These are phyloP conservation scores for Drosophila pallidifrons DNA, from an alignment of 1,140 invertebrate genomes.

Conservation along the genomic window DNA sequence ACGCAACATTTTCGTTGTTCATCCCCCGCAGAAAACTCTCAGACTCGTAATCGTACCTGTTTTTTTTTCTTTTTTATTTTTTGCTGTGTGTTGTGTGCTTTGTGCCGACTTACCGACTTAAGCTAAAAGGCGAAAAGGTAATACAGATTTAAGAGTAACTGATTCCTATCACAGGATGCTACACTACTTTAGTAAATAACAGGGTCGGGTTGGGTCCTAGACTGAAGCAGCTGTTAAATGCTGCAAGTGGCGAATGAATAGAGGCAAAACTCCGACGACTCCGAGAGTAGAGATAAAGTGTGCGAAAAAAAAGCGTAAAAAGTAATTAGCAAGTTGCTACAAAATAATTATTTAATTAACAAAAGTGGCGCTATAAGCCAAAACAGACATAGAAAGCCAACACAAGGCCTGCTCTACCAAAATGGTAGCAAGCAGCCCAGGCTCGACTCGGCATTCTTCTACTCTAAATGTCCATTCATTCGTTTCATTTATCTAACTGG, in stretches of 20 bases:
- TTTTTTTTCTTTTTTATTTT: slow-evolving; percentile 10
- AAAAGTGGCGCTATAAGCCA: slow-evolving; percentile 60
- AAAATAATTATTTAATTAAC: slow-evolving; percentile 84
- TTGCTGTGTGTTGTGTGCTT: neutral
- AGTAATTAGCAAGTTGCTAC: slow-evolving; percentile 79
- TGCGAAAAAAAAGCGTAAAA: slow-evolving; percentile 49
- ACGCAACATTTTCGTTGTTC: slow-evolving; percentile 42
- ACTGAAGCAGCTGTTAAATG: slow-evolving; percentile 34
- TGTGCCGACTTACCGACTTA: neutral
- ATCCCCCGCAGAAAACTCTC: neutral
- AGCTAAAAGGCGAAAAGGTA: slow-evolving; percentile 4
- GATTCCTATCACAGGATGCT: slow-evolving; percentile 22
- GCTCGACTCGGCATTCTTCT: slow-evolving; percentile 24
- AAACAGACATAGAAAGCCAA: slow-evolving; percentile 8
- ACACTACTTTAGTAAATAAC: slow-evolving; percentile 9
- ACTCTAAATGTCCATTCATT: slow-evolving; percentile 74
- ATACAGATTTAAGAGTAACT: slow-evolving; percentile 29
- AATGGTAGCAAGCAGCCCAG: slow-evolving; percentile 6
- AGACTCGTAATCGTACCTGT: slow-evolving; percentile 25
- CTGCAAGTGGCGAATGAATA: slow-evolving; percentile 65
- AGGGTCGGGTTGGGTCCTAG: slow-evolving; percentile 14
- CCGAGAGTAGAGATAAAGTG: slow-evolving; percentile 22
- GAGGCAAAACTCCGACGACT: slow-evolving; percentile 18
- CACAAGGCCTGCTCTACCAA: neutral
- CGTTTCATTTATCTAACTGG: slow-evolving; percentile 71